Evolutionary conservation across 2,113 vertebrate genomes (phyloP).

Genomic region (Xenopus borealis): DNA sequence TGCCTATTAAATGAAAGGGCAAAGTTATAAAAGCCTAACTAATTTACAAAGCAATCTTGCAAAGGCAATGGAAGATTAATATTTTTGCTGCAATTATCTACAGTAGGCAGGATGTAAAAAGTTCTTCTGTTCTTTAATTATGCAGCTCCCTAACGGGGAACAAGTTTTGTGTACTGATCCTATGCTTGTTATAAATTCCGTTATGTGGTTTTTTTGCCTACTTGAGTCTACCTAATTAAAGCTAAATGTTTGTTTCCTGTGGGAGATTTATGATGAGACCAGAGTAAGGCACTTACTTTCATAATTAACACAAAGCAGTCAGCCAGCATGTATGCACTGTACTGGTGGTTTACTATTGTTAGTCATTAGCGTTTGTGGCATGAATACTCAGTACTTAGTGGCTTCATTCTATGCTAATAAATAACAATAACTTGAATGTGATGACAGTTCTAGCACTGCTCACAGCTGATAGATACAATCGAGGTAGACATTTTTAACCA

Average conservation of each 20-base stretch:
- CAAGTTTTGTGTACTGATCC: conserved; percentile 46
- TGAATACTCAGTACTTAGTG: too few species aligned
- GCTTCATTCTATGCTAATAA: too few species aligned
- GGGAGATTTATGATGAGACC: conserved; percentile 30
- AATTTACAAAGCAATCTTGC: neutral
- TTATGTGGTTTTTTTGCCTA: conserved; percentile 47
- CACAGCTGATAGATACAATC: too few species aligned
- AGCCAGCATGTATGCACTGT: neutral
- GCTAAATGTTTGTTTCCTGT: conserved; percentile 30
- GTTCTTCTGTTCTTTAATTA: conserved; percentile 46
- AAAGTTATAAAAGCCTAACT: neutral
- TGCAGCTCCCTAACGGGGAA: conserved; percentile 28
- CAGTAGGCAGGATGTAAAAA: conserved; percentile 27
- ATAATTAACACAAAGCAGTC: conserved; percentile 48
- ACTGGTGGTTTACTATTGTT: conserved; percentile 18
- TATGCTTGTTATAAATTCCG: conserved; percentile 50
- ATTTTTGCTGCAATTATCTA: conserved; percentile 37
- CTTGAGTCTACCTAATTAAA: conserved; percentile 48
- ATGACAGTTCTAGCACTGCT: too few species aligned
- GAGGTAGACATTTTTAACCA: too few species aligned
- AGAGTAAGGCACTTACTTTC: conserved; percentile 13
- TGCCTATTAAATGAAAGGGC: neutral
- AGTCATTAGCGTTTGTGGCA: conserved; percentile 8
- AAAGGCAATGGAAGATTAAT: neutral
- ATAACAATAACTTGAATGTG: too few species aligned